phyloP scores from a whole-genome alignment of 1,140 invertebrate genomes.

The Macrosteles quadrilineatus region DNA sequence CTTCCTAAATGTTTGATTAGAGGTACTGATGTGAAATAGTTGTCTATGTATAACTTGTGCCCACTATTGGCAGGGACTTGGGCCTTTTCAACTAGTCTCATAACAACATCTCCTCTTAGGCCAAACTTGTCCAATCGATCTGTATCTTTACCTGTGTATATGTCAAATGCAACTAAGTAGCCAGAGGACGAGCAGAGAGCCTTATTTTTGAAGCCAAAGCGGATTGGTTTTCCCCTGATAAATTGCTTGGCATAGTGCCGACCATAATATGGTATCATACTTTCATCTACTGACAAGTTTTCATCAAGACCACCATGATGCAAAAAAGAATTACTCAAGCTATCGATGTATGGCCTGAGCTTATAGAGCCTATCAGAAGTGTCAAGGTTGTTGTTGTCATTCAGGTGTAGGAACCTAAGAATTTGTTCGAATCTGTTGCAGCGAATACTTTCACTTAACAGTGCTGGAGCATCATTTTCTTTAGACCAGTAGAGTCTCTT shows the following conservation, averaged over 20 bases:
- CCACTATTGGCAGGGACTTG: too few species aligned
- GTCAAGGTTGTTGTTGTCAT: conserved; percentile 31
- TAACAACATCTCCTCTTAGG: conserved; percentile 38
- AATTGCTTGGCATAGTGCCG: conserved; percentile 39
- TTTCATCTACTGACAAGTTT: conserved; percentile 33
- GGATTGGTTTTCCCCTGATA: conserved; percentile 40
- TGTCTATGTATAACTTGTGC: conserved; percentile 41
- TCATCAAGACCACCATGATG: conserved; percentile 40
- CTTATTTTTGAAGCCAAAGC: conserved; percentile 45
- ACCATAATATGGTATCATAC: conserved; percentile 40
- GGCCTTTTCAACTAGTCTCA: conserved; percentile 33
- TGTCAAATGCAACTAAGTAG: conserved; percentile 42
- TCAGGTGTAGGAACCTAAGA: conserved; percentile 38
- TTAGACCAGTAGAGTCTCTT: conserved; percentile 36
- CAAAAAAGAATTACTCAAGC: conserved; percentile 35
- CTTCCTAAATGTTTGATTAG: background rate
- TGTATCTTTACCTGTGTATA: conserved; percentile 30
- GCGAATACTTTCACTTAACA: conserved; percentile 37
- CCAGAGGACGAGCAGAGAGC: conserved; percentile 40
- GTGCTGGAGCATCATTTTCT: conserved; percentile 36
- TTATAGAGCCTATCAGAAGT: conserved; percentile 34
- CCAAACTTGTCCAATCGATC: conserved; percentile 34
- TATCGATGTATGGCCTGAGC: conserved; percentile 34
- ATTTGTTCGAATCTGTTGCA: conserved; percentile 42
- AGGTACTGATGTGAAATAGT: conserved; percentile 38